phyloP scores from a whole-genome alignment of 1,140 invertebrate genomes.

The Hyphantria cunea region DNA sequence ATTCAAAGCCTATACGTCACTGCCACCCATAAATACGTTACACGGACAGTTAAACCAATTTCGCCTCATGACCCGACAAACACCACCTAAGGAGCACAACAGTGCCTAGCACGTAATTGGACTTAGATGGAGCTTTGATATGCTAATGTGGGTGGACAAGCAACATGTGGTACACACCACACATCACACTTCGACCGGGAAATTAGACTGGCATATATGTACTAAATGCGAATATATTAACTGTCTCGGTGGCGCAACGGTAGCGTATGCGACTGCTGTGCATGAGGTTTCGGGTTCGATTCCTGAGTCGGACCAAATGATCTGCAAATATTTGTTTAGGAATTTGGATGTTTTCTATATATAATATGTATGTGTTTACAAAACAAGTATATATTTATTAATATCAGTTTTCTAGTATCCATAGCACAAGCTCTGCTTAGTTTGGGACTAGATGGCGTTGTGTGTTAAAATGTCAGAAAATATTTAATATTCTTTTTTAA shows the following conservation, averaged over 20 bases:
- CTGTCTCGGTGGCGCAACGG: too few relatives aligned
- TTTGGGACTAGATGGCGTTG: too few relatives aligned
- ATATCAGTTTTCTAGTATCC: too few relatives aligned
- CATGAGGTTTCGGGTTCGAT: too few relatives aligned
- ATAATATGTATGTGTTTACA: not conserved
- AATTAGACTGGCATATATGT: not conserved
- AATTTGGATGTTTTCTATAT: not conserved
- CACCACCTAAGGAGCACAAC: not conserved
- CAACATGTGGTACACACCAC: conserved; percentile 44
- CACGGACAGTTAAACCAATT: not conserved
- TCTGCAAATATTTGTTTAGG: too few relatives aligned
- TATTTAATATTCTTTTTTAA: too few relatives aligned
- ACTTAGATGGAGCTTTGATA: conserved; percentile 61
- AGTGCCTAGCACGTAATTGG: conserved; percentile 46
- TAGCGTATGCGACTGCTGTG: too few relatives aligned
- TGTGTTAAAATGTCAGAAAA: too few relatives aligned
- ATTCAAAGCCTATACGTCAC: not conserved
- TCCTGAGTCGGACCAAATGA: too few relatives aligned
- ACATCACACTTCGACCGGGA: conserved; percentile 7
- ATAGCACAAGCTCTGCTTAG: too few relatives aligned
- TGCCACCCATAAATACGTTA: not conserved
- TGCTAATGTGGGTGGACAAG: conserved; percentile 60
- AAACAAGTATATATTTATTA: too few relatives aligned
- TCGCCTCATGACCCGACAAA: not conserved
- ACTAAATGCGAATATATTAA: too few relatives aligned